Percentiles rank a stretch among this genome's conserved stretches.
Conservation (phyloP, 2,888 invertebrate species). For the Catonia carolina region DNA sequence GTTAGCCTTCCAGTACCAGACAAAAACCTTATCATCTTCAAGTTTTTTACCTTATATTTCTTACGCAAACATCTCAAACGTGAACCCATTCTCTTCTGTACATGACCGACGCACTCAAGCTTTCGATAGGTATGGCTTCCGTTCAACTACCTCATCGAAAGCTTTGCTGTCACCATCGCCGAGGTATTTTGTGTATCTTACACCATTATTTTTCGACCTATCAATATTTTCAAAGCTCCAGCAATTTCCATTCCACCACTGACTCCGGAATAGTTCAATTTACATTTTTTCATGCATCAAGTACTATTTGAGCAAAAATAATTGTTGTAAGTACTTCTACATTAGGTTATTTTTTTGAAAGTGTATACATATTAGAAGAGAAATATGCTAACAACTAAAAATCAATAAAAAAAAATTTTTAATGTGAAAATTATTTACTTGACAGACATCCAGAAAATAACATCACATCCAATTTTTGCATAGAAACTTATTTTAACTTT, state of each 20-base stretch:
- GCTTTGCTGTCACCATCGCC: conserved; percentile 21
- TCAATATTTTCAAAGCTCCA: conserved; percentile 14
- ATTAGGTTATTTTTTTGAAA: no score
- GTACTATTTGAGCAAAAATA: no score
- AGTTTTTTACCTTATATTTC: background rate
- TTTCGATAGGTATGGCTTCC: conserved; percentile 16
- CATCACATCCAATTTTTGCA: no score
- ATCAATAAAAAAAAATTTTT: no score
- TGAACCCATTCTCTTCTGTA: no score
- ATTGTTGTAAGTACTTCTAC: no score
- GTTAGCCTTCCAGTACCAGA: conserved; percentile 31
- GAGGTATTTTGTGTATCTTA: conserved; percentile 14
- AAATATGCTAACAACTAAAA: no score
- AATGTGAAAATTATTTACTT: no score
- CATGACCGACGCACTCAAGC: conserved; percentile 16
- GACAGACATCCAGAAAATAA: no score
- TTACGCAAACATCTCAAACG: conserved; percentile 14
- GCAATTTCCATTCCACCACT: conserved; percentile 18
- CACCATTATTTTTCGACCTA: conserved; percentile 9
- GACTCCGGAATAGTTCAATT: conserved; percentile 13
- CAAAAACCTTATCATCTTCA: conserved; percentile 19
- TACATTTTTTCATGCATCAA: no score
- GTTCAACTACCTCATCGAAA: background rate
- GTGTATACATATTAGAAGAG: no score
- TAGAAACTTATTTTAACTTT: no score